Evolutionary conservation across 2,113 vertebrate species (phyloP), one percentile per base, ranked within the genome.

Genomic region (Atrichornis clamosus): DNA sequence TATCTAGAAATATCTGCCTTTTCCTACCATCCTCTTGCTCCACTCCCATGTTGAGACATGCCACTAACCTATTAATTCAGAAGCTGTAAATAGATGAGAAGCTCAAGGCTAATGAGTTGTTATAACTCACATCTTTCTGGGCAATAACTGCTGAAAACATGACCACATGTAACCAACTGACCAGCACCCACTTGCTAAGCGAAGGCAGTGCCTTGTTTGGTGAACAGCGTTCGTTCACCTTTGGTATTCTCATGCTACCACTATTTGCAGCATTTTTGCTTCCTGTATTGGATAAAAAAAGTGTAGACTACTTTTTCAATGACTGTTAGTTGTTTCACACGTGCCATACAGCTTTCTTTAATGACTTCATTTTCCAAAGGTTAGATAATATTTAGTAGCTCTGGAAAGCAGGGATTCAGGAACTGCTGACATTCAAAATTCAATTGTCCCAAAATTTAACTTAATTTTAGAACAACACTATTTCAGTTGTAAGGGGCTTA

Each of bases 151-250:
- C 77, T 44, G 47, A 78, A 95, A 91, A 81, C 18, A 63, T 0
- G 0, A 37, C 49, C 52, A 11, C 1, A 1, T 32, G 35, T 10
- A 53, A 60, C 9, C 26, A 63, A 11, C 19, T 17, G n/a, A n/a
- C 11, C 41, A 41, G 46, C 4, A 1, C 19, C 8, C 1, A 2
- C 7, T 3, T 37, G 49, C 16, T 26, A 13, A 73, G 46, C 10
- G 41, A 42, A 44, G 83, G 70, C 13, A 5, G 18, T 3, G 49
- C 19, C 49, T 58, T n/a, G n/a, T 50, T 52, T 22, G 2, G 26
- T 21, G 33, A 87, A 37, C 0, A 28, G 50, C 2, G 10, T 13
- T 89, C 58, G 58, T 12, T 21, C 53, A n/a, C 50, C 14, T 32
- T 53, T 6, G 6, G 6, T 19, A 28, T 11, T 55, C 62, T 70